Conservation (phyloP, 2,797 vertebrate genomes). For the Lycodopsis pacificus region DNA sequence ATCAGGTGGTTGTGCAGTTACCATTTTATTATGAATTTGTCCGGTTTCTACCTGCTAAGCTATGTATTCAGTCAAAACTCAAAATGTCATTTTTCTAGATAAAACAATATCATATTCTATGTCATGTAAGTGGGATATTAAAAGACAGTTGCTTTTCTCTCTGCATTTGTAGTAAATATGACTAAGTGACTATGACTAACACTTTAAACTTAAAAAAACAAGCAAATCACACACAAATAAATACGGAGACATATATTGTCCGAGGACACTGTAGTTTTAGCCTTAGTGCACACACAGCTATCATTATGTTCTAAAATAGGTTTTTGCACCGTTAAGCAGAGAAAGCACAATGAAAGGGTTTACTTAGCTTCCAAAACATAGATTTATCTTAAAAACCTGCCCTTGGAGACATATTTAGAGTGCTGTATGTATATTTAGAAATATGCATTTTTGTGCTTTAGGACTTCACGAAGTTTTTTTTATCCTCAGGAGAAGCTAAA, state of each 20-base stretch:
- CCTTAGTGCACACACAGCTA: conserved; percentile 1
- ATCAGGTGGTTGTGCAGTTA: conserved; percentile 1
- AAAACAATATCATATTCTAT: background rate
- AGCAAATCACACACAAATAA: background rate
- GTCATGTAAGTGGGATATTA: background rate
- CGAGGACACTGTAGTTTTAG: too few species aligned
- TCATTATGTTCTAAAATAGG: conserved; percentile 7
- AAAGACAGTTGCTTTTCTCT: background rate
- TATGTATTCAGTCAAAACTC: background rate
- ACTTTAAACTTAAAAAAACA: background rate
- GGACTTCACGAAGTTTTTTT: background rate
- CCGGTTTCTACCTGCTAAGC: background rate
- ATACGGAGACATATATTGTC: background rate
- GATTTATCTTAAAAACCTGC: conserved; percentile 26
- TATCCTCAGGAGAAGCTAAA: conserved; percentile 7
- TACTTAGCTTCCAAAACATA: conserved; percentile 20
- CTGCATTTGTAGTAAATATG: background rate
- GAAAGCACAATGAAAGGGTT: conserved; percentile 3
- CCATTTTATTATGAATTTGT: background rate
- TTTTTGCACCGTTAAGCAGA: too few species aligned
- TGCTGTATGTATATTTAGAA: conserved; percentile 27
- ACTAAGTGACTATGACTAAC: background rate
- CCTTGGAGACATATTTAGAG: conserved; percentile 30
- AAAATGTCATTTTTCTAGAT: background rate
- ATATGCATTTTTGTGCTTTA: conserved; percentile 13